These are phyloP conservation scores for Trichonephila inaurata DNA, from an alignment of 1,140 invertebrate species.

Conservation along the genomic window DNA sequence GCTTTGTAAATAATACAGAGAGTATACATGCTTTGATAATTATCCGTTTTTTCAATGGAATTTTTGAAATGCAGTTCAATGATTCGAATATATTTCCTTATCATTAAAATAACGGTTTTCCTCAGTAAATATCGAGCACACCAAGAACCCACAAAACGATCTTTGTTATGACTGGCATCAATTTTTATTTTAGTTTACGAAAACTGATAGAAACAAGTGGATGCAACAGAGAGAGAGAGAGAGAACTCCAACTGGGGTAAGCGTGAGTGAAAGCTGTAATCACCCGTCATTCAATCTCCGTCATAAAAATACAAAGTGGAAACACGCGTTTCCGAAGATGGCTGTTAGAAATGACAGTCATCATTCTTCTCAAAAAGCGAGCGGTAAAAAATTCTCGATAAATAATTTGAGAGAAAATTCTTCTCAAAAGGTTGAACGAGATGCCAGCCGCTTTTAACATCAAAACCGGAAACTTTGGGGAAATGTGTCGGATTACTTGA, in stretches of 20 bases:
- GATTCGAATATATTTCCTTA: no score
- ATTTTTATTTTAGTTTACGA: no score
- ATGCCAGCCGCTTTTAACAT: background rate
- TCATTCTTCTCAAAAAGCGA: background rate
- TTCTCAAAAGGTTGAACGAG: background rate
- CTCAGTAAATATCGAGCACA: no score
- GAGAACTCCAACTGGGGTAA: background rate
- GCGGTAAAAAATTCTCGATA: background rate
- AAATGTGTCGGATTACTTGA: background rate
- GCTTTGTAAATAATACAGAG: no score
- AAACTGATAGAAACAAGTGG: no score
- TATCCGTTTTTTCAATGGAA: no score
- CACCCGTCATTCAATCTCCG: background rate
- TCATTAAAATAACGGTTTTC: no score
- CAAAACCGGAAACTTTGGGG: background rate
- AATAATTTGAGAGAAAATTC: background rate
- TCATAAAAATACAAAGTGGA: background rate
- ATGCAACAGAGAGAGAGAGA: background rate
- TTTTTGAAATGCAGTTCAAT: no score
- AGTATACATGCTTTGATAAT: no score
- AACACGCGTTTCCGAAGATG: background rate
- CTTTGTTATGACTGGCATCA: no score
- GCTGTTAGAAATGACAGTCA: background rate
- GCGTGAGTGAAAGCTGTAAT: conserved; percentile 20
- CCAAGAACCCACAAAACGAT: no score